Evolutionary conservation across 2,797 vertebrate genomes (phyloP).

Genomic region (Buphagus erythrorhynchus): DNA sequence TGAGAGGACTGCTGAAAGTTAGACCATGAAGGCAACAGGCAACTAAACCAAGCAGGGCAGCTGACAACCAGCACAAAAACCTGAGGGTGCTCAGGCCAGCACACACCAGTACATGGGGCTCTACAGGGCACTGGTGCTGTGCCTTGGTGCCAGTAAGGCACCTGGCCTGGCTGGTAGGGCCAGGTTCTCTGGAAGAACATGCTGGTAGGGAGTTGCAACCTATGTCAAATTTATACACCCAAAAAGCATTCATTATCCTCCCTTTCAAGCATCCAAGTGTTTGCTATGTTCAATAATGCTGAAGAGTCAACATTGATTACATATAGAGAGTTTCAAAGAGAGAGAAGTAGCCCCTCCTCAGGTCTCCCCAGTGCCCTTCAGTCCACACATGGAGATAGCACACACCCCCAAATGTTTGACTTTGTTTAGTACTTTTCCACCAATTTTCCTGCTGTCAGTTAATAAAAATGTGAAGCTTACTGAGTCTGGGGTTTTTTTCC

Average conservation of each 20-base stretch:
- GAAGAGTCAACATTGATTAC: neutral
- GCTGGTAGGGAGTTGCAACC: neutral
- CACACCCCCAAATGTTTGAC: neutral
- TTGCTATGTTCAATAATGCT: neutral
- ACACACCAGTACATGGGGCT: neutral
- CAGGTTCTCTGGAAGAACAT: neutral
- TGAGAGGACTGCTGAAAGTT: neutral
- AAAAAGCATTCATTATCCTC: neutral
- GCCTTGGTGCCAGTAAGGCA: rapidly evolving
- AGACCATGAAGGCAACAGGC: neutral
- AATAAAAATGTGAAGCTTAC: conserved; percentile 23
- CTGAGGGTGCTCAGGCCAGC: neutral
- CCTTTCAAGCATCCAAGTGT: neutral
- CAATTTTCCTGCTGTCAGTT: neutral
- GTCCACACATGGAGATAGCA: neutral
- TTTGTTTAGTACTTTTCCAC: neutral
- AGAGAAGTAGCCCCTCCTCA: neutral
- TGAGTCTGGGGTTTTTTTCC: neutral
- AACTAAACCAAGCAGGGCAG: neutral
- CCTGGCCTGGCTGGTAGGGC: neutral
- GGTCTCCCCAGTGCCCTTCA: neutral
- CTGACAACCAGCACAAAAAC: neutral
- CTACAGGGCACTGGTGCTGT: neutral
- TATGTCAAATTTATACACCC: neutral
- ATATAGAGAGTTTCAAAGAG: neutral